phyloP scores from a whole-genome alignment of 2,888 invertebrate genomes.

The Eulithis testata region DNA sequence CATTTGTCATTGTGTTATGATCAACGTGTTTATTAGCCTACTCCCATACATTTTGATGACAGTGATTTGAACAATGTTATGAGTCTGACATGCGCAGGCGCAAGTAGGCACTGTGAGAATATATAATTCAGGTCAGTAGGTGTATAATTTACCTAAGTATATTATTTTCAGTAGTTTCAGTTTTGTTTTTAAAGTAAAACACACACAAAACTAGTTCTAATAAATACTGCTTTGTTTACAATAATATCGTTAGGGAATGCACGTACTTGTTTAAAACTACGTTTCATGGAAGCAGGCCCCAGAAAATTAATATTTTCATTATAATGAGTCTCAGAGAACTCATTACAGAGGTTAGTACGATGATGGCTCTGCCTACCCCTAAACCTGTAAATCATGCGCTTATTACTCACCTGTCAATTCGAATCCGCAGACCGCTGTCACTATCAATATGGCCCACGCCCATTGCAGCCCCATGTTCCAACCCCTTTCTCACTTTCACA shows the following conservation, averaged over 20 bases:
- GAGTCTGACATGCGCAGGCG: no score
- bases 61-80: no score
- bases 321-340: no score
- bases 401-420: conserved; percentile 38
- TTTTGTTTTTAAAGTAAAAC: not conserved
- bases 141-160: not conserved
- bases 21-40: no score
- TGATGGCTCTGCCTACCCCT: not conserved
- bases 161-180: not conserved
- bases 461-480: conserved; percentile 28
- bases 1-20: no score
- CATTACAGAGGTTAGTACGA: no score
- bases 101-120: not conserved
- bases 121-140: conserved; percentile 1
- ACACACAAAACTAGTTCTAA: conserved; percentile 11
- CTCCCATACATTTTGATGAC: no score
- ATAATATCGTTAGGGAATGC: not conserved
- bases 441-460: conserved; percentile 21
- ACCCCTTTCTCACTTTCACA: conserved; percentile 7
- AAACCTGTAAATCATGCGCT: not conserved
- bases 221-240: conserved; percentile 10
- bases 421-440: conserved; percentile 17
- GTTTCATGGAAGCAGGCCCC: no score
- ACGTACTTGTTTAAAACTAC: not conserved
- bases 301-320: no score